These are phyloP conservation scores for Coranthus polyacanthus DNA, from an alignment of 2,797 vertebrate genomes.

Conservation along the genomic window DNA sequence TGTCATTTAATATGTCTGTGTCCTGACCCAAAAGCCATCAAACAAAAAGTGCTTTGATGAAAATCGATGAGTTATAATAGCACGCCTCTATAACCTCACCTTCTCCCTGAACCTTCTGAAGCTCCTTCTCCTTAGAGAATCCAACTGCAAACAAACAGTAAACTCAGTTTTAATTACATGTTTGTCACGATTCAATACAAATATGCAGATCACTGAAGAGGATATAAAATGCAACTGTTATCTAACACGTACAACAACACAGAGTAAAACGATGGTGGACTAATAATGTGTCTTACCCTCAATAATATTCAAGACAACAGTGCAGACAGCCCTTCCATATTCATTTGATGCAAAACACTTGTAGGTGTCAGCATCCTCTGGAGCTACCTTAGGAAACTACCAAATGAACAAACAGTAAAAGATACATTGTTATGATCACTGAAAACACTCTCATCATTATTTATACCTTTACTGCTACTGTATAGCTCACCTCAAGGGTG, in stretches of 20 bases:
- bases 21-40: not conserved
- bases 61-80: not conserved
- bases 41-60: not conserved
- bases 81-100: slow-evolving; percentile 60
- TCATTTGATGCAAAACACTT: slow-evolving; percentile 89
- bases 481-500: slow-evolving; percentile 86
- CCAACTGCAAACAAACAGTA: slow-evolving; percentile 85
- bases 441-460: not conserved
- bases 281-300: slow-evolving; percentile 81
- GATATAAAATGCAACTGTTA: not conserved
- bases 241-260: slow-evolving; percentile 4
- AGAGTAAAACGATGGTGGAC: not conserved
- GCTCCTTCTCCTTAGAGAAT: slow-evolving; percentile 87
- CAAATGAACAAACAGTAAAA: slow-evolving; percentile 36
- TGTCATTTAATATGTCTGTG: not conserved
- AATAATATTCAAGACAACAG: slow-evolving; percentile 88
- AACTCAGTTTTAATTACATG: not conserved
- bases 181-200: slow-evolving; percentile 4
- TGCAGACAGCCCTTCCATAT: slow-evolving; percentile 89
- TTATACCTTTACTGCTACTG: not conserved
- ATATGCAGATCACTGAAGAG: not conserved
- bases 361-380: slow-evolving; percentile 88
- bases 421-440: not conserved
- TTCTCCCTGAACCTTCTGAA: slow-evolving; percentile 62
- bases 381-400: slow-evolving; percentile 86